Percentiles rank a stretch among this genome's conserved stretches.
Evolutionary conservation across 2,797 vertebrate genomes (phyloP).

Genomic region (Liparis tanakae): DNA sequence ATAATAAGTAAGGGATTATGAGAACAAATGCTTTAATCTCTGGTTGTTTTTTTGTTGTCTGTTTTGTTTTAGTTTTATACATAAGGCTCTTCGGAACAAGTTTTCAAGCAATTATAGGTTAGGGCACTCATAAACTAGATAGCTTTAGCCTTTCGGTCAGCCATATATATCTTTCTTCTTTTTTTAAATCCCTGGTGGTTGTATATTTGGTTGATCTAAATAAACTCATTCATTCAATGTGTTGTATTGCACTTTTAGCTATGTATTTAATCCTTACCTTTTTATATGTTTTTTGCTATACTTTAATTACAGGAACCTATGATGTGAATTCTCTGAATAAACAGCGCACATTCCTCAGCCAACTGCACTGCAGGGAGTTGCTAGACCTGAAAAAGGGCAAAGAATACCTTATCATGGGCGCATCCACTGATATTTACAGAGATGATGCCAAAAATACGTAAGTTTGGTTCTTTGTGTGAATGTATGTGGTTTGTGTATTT

Average conservation of each 20-base stretch:
- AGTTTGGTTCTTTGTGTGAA: slow-evolving; percentile 32
- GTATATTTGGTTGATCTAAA: too few species aligned
- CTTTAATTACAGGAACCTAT: slow-evolving; percentile 57
- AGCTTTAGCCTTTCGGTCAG: too few species aligned
- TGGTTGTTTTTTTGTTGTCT: too few species aligned
- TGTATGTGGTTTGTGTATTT: background rate
- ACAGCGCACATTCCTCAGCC: slow-evolving; percentile 68
- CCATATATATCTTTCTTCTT: too few species aligned
- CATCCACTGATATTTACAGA: slow-evolving; percentile 59
- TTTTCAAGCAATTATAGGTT: too few species aligned
- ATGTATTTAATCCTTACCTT: background rate
- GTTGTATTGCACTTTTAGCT: background rate
- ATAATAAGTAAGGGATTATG: too few species aligned
- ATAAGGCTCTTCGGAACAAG: too few species aligned
- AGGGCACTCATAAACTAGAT: too few species aligned
- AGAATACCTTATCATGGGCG: slow-evolving; percentile 81
- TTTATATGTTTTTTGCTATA: background rate
- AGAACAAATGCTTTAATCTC: too few species aligned
- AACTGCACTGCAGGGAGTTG: slow-evolving; percentile 68
- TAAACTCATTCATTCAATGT: too few species aligned
- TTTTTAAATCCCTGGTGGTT: too few species aligned
- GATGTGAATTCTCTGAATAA: slow-evolving; percentile 58
- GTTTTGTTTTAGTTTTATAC: too few species aligned
- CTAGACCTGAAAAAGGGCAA: slow-evolving; percentile 55
- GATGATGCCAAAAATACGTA: slow-evolving; percentile 19